These are phyloP conservation scores for Aphidius colemani DNA, from an alignment of 2,888 invertebrate genomes.

Conservation along the genomic window DNA sequence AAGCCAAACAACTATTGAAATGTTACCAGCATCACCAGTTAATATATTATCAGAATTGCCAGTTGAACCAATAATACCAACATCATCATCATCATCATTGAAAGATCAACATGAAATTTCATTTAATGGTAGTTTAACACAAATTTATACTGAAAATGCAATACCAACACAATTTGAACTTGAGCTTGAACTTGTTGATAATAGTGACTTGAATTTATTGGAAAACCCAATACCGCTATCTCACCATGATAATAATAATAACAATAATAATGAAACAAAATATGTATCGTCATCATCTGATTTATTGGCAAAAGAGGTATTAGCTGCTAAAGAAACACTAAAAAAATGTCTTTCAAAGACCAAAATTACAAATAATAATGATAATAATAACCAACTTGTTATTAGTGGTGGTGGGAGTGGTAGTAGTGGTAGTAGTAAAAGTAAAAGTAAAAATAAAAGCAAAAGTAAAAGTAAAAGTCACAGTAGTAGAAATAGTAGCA, in stretches of 20 bases:
- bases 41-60: conserved; percentile 36
- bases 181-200: conserved; percentile 51
- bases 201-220: conserved; percentile 38
- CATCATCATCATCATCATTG: conserved; percentile 17
- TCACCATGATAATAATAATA: not conserved
- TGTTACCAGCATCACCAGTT: conserved; percentile 50
- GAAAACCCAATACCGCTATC: conserved; percentile 36
- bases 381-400: not conserved
- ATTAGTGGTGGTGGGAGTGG: no score
- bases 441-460: no score
- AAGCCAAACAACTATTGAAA: conserved; percentile 54
- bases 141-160: conserved; percentile 45
- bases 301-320: conserved; percentile 51
- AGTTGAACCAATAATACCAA: conserved; percentile 6
- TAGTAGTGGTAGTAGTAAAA: no score
- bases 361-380: conserved; percentile 15
- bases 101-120: no score
- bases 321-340: conserved; percentile 55
- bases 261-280: conserved; percentile 10
- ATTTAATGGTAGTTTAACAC: conserved; percentile 31
- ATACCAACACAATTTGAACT: conserved; percentile 53
- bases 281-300: conserved; percentile 44
- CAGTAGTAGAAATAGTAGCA: conserved; percentile 1
- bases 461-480: no score
- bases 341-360: conserved; percentile 47